Percentiles rank a stretch among this genome's conserved stretches.
phyloP scores from a whole-genome alignment of 2,797 vertebrate genomes.

The Myotis myotis region DNA sequence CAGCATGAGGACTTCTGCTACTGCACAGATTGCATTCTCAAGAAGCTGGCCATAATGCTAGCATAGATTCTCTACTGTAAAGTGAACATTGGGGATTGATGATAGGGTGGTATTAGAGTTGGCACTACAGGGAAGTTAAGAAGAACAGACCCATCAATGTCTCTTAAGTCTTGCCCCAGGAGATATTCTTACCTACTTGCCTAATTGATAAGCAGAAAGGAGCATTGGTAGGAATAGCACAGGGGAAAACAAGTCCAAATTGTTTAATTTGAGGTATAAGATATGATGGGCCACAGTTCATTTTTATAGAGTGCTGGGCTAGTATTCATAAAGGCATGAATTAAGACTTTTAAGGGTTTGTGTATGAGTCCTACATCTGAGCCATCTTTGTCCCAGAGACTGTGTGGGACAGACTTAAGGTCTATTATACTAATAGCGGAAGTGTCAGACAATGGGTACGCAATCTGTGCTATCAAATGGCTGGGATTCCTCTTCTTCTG shows the following conservation, averaged over 20 bases:
- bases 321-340: background rate
- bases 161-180: background rate
- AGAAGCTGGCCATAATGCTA: background rate
- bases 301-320: background rate
- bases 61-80: background rate
- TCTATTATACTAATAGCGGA: background rate
- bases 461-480: background rate
- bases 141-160: background rate
- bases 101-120: background rate
- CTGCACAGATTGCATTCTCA: rapidly evolving
- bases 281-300: background rate
- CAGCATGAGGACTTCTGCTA: background rate
- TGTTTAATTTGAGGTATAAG: background rate
- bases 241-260: background rate
- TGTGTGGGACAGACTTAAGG: background rate
- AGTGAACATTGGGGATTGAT: background rate
- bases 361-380: background rate
- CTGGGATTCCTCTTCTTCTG: background rate
- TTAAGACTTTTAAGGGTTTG: background rate
- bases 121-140: background rate
- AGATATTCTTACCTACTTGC: background rate
- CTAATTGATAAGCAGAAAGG: background rate
- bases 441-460: background rate
- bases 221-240: background rate
- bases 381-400: background rate